Evolutionary conservation across 2,888 invertebrate species (phyloP).

Genomic region (Chydorus sphaericus): DNA sequence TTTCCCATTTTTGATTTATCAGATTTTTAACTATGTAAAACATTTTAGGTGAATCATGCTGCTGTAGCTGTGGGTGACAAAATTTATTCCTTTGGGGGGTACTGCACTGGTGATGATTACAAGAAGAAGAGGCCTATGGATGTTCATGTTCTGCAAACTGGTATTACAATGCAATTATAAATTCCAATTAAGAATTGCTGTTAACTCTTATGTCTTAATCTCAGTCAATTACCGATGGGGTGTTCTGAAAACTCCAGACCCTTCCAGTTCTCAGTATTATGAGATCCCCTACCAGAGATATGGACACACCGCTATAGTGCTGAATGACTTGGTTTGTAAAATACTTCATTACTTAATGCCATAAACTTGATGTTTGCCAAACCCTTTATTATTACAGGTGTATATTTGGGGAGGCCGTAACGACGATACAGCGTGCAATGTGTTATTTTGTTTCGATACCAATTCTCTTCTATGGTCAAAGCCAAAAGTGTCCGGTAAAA

Average conservation of each 20-base stretch:
- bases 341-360: background rate
- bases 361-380: background rate
- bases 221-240: constrained; percentile 35
- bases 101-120: constrained; percentile 71
- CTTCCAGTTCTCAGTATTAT: constrained; percentile 33
- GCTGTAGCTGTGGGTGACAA: constrained; percentile 60
- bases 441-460: constrained; percentile 66
- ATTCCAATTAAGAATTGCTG: background rate
- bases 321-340: constrained; percentile 37
- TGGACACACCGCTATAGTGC: constrained; percentile 78
- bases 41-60: constrained; percentile 70
- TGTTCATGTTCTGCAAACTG: constrained; percentile 66
- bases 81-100: constrained; percentile 84
- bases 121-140: constrained; percentile 63
- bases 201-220: constrained; percentile 16
- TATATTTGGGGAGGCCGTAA: constrained; percentile 89
- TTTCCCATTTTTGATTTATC: background rate
- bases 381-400: constrained; percentile 32
- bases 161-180: constrained; percentile 29
- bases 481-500: constrained; percentile 46
- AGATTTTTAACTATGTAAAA: no score
- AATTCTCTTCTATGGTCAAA: constrained; percentile 48
- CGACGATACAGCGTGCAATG: constrained; percentile 64
- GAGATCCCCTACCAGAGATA: constrained; percentile 67
- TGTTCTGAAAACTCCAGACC: constrained; percentile 31